These are phyloP conservation scores for Erpobdella octoculata DNA, from an alignment of 2,888 invertebrate species.

Conservation along the genomic window DNA sequence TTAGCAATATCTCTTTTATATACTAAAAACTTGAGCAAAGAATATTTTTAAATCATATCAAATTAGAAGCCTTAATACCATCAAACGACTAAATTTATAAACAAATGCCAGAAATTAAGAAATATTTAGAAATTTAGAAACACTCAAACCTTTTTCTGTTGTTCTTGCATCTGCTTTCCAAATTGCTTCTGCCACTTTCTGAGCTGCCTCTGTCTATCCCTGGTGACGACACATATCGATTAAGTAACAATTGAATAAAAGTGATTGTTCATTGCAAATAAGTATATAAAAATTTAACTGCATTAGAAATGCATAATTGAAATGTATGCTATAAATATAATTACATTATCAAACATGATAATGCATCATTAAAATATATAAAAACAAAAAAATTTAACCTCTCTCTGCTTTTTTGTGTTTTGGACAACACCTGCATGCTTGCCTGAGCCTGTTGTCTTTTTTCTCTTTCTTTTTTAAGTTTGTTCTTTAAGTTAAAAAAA, in stretches of 20 bases:
- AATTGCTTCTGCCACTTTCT: conserved; percentile 79
- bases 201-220: conserved; percentile 57
- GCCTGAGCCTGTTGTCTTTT: conserved; percentile 59
- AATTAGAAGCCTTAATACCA: background rate
- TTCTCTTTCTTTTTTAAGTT: conserved; percentile 67
- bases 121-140: background rate
- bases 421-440: conserved; percentile 71
- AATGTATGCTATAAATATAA: background rate
- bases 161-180: conserved; percentile 52
- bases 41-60: background rate
- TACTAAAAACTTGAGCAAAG: background rate
- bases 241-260: too few species aligned
- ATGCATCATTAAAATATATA: background rate
- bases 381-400: conserved; percentile 42
- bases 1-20: too few species aligned
- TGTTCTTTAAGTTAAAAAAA: conserved; percentile 40
- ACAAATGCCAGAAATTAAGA: background rate
- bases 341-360: background rate
- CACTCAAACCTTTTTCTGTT: conserved; percentile 35
- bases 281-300: conserved; percentile 4
- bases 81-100: background rate
- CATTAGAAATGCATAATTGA: background rate
- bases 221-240: too few species aligned
- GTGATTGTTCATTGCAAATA: too few species aligned
- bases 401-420: conserved; percentile 66